These are phyloP conservation scores for Alces alces DNA, from an alignment of 2,113 vertebrate species.

Conservation along the genomic window DNA sequence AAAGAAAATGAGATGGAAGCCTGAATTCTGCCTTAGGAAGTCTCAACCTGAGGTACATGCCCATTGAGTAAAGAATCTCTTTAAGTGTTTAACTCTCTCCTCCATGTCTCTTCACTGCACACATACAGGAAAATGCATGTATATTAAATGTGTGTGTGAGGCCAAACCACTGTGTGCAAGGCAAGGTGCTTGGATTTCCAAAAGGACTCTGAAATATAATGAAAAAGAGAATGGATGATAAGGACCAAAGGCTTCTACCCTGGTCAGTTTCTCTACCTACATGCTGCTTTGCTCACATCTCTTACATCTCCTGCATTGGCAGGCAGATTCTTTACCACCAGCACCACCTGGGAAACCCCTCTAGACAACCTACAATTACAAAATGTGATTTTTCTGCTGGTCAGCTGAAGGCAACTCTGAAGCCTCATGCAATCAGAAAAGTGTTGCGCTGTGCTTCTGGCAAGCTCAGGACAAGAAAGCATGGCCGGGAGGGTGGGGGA, in stretches of 20 bases:
- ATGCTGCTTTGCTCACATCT: background rate
- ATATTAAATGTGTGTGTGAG: background rate
- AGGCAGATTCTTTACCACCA: background rate
- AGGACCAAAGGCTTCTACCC: background rate
- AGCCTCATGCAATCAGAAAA: background rate
- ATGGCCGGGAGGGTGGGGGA: background rate
- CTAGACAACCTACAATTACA: background rate
- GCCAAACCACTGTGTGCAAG: background rate
- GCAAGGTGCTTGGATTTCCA: background rate
- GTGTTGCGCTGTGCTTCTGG: background rate
- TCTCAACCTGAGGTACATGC: background rate
- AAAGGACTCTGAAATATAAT: background rate
- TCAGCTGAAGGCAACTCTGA: background rate
- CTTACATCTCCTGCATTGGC: background rate
- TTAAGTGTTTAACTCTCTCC: background rate
- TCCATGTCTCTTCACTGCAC: background rate
- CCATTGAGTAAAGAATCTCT: background rate
- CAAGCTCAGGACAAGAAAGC: background rate
- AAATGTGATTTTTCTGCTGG: slow-evolving; percentile 2
- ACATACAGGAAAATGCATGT: background rate
- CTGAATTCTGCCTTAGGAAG: background rate
- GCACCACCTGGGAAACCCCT: background rate
- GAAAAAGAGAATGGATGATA: background rate
- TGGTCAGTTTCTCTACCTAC: background rate
- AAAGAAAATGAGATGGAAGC: background rate